phyloP scores from a whole-genome alignment of 1,140 invertebrate genomes.

The Drosophila athabasca region DNA sequence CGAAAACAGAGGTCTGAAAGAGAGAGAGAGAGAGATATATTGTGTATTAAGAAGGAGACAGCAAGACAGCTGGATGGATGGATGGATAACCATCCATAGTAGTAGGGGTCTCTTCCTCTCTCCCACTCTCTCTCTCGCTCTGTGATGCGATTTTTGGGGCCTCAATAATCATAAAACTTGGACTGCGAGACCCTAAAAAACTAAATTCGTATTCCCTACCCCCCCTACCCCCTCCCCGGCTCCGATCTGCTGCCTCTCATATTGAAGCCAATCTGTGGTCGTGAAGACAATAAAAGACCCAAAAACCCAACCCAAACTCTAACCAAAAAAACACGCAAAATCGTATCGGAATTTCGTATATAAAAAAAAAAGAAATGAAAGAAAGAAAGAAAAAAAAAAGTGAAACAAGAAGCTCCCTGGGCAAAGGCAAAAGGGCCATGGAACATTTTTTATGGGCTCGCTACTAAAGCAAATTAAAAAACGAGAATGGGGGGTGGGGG shows the following conservation, averaged over 20 bases:
- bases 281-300: slow-evolving; percentile 74
- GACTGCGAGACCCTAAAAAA: slow-evolving; percentile 49
- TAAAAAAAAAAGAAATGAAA: slow-evolving; percentile 39
- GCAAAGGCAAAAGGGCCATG: slow-evolving; percentile 13
- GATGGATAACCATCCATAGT: slow-evolving; percentile 42
- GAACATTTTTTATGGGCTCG: slow-evolving; percentile 52
- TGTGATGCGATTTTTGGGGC: slow-evolving; percentile 36
- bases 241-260: slow-evolving; percentile 39
- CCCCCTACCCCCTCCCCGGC: slow-evolving; percentile 10
- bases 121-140: slow-evolving; percentile 3
- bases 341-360: slow-evolving; percentile 62
- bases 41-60: slow-evolving; percentile 69
- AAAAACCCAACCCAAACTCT: slow-evolving; percentile 31
- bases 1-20: slow-evolving; percentile 31
- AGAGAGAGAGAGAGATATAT: background rate
- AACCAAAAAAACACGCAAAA: slow-evolving; percentile 51
- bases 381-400: slow-evolving; percentile 8
- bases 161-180: slow-evolving; percentile 77
- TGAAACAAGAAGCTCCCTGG: slow-evolving; percentile 41
- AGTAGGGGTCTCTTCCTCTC: background rate
- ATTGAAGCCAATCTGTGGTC: slow-evolving; percentile 76
- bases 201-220: slow-evolving; percentile 48
- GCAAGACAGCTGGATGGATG: slow-evolving; percentile 15
- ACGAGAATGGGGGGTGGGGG: background rate
- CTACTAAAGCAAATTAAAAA: slow-evolving; percentile 62